These are phyloP conservation scores for Choreutis nemorana DNA, from an alignment of 2,888 invertebrate genomes.

Conservation along the genomic window DNA sequence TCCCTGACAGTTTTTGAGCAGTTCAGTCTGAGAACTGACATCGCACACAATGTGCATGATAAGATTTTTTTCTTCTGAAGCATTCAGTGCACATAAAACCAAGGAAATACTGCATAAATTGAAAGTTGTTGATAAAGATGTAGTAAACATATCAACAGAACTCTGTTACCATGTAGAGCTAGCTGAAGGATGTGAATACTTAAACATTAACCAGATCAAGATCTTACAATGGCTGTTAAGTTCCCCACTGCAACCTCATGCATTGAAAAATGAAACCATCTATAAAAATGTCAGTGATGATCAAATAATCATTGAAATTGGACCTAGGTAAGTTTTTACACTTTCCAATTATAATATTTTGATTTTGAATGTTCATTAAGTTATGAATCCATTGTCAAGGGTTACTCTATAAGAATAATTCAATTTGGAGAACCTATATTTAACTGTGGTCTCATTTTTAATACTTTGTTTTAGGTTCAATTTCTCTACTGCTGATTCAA, in stretches of 20 bases:
- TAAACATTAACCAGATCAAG: conserved; percentile 68
- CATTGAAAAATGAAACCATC: conserved; percentile 60
- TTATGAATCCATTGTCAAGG: not conserved
- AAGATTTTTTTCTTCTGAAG: conserved; percentile 70
- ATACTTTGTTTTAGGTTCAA: conserved; percentile 76
- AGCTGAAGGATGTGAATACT: conserved; percentile 42
- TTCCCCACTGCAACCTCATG: conserved; percentile 71
- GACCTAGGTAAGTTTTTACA: conserved; percentile 83
- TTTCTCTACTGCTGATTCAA: conserved; percentile 95
- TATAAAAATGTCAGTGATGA: conserved; percentile 43
- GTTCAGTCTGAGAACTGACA: conserved; percentile 3
- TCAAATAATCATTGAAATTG: conserved; percentile 80
- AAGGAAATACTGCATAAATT: conserved; percentile 65
- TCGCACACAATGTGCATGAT: conserved; percentile 62
- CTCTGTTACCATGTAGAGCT: conserved; percentile 83
- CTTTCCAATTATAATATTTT: conserved; percentile 3
- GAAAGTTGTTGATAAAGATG: conserved; percentile 43
- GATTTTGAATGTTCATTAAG: conserved; percentile 1
- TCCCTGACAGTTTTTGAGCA: not conserved
- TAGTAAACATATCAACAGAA: conserved; percentile 72
- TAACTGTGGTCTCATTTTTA: too few relatives aligned
- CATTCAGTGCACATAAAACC: conserved; percentile 67
- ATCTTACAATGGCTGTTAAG: conserved; percentile 81
- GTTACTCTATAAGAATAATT: not conserved
- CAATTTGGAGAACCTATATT: not conserved